phyloP scores from a whole-genome alignment of 2,888 invertebrate genomes.

The Trichopoda pennipes region DNA sequence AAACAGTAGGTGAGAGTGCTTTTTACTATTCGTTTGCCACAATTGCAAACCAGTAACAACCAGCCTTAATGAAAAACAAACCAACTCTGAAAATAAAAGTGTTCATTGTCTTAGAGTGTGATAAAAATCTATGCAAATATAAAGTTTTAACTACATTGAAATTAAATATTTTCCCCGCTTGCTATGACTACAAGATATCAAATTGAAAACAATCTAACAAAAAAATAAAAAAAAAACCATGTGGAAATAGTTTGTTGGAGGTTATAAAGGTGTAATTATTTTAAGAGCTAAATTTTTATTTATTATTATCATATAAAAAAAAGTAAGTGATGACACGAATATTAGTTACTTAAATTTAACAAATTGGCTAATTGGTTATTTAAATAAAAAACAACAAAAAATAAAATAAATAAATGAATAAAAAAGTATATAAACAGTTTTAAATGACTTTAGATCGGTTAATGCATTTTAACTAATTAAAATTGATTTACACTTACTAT shows the following conservation, averaged over 20 bases:
- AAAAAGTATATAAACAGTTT: too few relatives aligned
- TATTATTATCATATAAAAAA: conserved; percentile 47
- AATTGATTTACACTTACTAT: too few relatives aligned
- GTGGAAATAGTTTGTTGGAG: conserved; percentile 64
- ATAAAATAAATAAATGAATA: too few relatives aligned
- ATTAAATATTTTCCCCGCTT: conserved; percentile 50
- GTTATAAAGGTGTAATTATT: conserved; percentile 67
- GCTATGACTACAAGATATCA: conserved; percentile 13
- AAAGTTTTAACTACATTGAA: conserved; percentile 61
- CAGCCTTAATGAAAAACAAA: conserved; percentile 49
- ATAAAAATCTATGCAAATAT: conserved; percentile 69
- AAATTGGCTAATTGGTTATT: not conserved
- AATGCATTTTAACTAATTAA: too few relatives aligned
- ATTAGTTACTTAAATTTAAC: conserved; percentile 25
- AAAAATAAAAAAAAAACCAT: conserved; percentile 26
- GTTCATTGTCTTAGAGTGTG: conserved; percentile 66
- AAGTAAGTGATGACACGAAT: conserved; percentile 49
- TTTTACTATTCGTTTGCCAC: conserved; percentile 36
- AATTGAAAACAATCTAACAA: not conserved
- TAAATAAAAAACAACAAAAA: too few relatives aligned
- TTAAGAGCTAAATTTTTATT: conserved; percentile 43
- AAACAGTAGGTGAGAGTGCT: conserved; percentile 51
- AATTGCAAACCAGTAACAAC: conserved; percentile 45
- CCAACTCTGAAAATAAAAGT: conserved; percentile 43
- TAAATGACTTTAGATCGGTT: too few relatives aligned